phyloP scores from a whole-genome alignment of 2,797 vertebrate genomes.

The Pseudochirops corinnae region DNA sequence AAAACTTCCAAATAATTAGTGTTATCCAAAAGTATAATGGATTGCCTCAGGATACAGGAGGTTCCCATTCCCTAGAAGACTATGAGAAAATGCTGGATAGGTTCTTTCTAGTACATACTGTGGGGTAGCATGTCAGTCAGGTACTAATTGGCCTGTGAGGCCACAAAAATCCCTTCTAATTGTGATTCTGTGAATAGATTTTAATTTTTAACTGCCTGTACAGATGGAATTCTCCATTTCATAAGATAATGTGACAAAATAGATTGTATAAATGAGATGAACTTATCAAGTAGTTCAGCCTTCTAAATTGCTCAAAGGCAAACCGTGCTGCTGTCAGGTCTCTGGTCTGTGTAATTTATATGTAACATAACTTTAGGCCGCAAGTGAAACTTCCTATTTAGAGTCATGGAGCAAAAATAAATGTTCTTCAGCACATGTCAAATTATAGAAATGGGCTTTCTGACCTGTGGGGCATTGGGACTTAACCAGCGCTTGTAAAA shows the following conservation, averaged over 20 bases:
- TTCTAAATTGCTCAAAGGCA: constrained; percentile 42
- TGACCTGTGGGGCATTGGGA: background rate
- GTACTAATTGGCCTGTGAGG: background rate
- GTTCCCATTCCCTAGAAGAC: background rate
- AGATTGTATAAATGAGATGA: constrained; percentile 59
- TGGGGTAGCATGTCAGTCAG: background rate
- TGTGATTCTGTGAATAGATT: constrained; percentile 8
- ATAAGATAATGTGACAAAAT: constrained; percentile 66
- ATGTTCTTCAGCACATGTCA: background rate
- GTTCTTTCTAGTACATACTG: background rate
- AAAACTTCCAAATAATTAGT: background rate
- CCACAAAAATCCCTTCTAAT: background rate
- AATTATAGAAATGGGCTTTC: constrained; percentile 60
- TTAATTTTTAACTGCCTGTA: constrained; percentile 55
- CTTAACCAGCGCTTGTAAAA: background rate
- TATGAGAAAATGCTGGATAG: background rate
- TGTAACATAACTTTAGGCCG: background rate
- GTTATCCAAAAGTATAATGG: background rate
- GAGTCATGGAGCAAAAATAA: fast-evolving
- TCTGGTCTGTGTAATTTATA: background rate
- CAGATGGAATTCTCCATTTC: constrained; percentile 64
- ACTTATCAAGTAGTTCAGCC: constrained; percentile 31
- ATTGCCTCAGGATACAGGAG: background rate
- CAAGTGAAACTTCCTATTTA: background rate
- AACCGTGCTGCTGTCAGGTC: background rate